These are phyloP conservation scores for Cyanocitta stelleri DNA, from an alignment of 2,113 vertebrate genomes.

Conservation along the genomic window DNA sequence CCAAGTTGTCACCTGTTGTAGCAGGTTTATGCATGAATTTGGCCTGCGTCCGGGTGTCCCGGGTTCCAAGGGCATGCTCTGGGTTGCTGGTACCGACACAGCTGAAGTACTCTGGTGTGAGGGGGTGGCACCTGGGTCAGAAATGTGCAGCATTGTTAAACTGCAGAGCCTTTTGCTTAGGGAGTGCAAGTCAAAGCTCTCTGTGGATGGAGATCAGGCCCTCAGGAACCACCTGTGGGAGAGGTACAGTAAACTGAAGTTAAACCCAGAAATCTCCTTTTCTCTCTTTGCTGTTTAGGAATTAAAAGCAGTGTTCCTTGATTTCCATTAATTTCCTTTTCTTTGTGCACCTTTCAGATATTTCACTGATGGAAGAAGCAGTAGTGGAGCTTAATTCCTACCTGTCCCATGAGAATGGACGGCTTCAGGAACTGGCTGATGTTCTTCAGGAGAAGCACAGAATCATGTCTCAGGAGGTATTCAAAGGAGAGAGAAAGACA, in stretches of 20 bases:
- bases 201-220: background rate
- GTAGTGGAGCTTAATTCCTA: conserved; percentile 83
- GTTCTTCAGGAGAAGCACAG: conserved; percentile 88
- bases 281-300: background rate
- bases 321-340: background rate
- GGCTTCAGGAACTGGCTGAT: conserved; percentile 85
- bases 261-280: background rate
- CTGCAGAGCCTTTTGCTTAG: background rate
- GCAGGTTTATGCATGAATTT: background rate
- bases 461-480: conserved; percentile 92
- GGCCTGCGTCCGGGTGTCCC: background rate
- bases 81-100: background rate
- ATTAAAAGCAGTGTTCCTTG: accelerated
- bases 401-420: conserved; percentile 82
- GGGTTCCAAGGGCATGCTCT: background rate
- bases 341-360: conserved; percentile 65
- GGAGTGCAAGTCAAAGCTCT: background rate
- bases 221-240: background rate
- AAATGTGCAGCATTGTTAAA: background rate
- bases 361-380: conserved; percentile 74
- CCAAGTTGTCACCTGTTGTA: background rate
- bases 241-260: background rate
- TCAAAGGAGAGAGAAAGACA: background rate
- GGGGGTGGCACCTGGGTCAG: accelerated
- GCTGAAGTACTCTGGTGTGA: background rate